phyloP scores from a whole-genome alignment of 2,113 vertebrate species.

The Tragelaphus strepsiceros region DNA sequence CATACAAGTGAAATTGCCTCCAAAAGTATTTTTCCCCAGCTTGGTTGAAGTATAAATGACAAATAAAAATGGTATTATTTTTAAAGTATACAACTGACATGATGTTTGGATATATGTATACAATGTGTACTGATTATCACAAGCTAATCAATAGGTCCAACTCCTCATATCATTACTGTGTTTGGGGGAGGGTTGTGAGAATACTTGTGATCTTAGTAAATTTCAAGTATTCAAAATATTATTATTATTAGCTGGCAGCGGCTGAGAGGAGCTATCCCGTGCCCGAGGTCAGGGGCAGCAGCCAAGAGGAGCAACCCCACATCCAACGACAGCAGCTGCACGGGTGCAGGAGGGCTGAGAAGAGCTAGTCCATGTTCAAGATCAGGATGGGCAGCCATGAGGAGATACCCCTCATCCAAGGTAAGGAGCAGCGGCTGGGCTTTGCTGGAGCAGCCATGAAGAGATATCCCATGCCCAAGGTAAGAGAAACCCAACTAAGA shows the following conservation, averaged over 20 bases:
- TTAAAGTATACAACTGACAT: background rate
- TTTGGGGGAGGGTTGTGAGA: background rate
- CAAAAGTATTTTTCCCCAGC: background rate
- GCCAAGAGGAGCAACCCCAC: no score
- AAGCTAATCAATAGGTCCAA: background rate
- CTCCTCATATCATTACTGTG: background rate
- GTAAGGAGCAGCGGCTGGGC: no score
- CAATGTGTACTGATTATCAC: background rate
- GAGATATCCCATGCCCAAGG: no score
- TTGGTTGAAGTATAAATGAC: background rate
- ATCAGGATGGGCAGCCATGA: no score
- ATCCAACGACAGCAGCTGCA: no score
- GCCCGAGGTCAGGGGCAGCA: no score
- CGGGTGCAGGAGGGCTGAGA: no score
- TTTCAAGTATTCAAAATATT: background rate
- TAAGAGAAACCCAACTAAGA: no score
- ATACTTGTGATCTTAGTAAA: background rate
- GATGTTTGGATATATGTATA: background rate
- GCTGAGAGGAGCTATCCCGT: rapidly evolving
- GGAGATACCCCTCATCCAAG: rapidly evolving
- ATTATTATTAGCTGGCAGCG: background rate
- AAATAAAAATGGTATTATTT: background rate
- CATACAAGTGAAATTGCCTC: background rate
- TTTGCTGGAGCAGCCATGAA: no score
- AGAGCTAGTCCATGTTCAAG: no score